Percentiles rank a stretch among this genome's conserved stretches.
Evolutionary conservation across 1,140 invertebrate genomes (phyloP).

Genomic region (Drosophila nigrodunni): DNA sequence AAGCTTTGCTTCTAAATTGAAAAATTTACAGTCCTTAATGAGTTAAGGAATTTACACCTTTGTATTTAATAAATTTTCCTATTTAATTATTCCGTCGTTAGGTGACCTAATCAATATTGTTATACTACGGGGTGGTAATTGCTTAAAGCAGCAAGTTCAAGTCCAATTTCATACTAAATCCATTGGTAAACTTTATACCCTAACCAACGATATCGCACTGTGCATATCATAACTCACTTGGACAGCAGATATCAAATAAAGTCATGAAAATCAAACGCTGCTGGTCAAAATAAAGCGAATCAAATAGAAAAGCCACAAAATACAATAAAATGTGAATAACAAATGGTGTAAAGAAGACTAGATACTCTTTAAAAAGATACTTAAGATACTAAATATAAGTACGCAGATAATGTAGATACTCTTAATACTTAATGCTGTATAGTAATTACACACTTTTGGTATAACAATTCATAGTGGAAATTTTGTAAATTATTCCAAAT

Average conservation of each 20-base stretch:
- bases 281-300: constrained; percentile 32
- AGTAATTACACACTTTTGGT: no score
- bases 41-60: no score
- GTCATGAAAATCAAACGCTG: constrained; percentile 26
- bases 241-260: constrained; percentile 49
- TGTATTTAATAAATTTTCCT: no score
- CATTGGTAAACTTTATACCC: neutral
- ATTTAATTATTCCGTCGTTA: neutral
- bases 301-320: constrained; percentile 29
- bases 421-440: no score
- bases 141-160: neutral
- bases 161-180: neutral
- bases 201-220: neutral
- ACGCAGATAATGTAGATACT: no score
- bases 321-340: neutral
- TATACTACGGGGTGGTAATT: neutral
- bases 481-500: no score
- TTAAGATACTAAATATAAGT: no score
- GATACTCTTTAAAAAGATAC: neutral
- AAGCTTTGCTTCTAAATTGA: neutral
- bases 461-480: no score
- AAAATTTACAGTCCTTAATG: no score
- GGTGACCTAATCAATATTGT: neutral
- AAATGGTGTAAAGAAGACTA: neutral
- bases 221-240: constrained; percentile 1